Percentiles rank a stretch among this genome's conserved stretches.
phyloP scores from a whole-genome alignment of 2,888 invertebrate species.

The Eristalinus sepulchralis region DNA sequence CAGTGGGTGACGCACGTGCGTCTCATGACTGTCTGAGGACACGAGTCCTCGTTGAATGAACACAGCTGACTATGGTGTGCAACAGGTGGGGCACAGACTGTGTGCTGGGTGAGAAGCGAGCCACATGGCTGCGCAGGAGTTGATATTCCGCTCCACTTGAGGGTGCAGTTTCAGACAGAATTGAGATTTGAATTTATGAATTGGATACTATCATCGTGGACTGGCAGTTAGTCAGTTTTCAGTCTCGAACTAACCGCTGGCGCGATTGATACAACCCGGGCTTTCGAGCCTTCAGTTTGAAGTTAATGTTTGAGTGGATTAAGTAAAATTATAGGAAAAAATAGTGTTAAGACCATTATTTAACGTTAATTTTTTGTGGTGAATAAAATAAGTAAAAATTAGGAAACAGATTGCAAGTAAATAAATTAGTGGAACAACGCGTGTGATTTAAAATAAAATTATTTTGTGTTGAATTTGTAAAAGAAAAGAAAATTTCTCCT shows the following conservation, averaged over 20 bases:
- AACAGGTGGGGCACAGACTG: constrained; percentile 48
- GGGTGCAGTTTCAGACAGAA: not conserved
- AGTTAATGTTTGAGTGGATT: not conserved
- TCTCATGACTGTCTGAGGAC: constrained; percentile 9
- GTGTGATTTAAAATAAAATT: no score
- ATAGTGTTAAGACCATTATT: not conserved
- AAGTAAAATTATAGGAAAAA: not conserved
- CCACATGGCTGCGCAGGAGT: constrained; percentile 67
- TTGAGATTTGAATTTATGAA: constrained; percentile 27
- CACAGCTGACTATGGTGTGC: constrained; percentile 25
- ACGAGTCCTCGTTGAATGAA: constrained; percentile 33
- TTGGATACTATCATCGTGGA: constrained; percentile 24
- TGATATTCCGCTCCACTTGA: constrained; percentile 45
- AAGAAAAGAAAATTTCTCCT: no score
- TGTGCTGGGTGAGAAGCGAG: not conserved
- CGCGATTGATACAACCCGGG: constrained; percentile 36
- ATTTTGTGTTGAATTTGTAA: no score
- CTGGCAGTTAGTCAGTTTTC: constrained; percentile 25
- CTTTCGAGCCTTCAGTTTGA: not conserved
- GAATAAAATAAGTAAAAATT: no score
- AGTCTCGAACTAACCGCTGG: constrained; percentile 55
- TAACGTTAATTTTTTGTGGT: not conserved
- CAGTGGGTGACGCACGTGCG: not conserved
- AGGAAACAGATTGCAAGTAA: no score
- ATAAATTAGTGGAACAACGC: no score